Evolutionary conservation across 2,797 vertebrate species (phyloP), one percentile per base, ranked within the genome.

Genomic region (Leptodactylus fallax): DNA sequence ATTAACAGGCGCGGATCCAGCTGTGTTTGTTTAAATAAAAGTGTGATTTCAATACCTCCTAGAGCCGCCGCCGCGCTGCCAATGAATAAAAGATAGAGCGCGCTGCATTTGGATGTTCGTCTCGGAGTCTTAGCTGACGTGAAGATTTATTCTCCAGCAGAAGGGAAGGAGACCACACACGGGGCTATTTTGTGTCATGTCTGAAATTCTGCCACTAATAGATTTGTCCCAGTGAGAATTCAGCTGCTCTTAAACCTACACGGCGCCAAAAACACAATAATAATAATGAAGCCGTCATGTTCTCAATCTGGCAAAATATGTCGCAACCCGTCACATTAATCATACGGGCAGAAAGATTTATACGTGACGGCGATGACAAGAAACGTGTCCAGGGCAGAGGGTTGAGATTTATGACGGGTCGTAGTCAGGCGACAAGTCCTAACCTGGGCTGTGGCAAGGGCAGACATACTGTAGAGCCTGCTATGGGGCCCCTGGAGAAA

Each of bases 11-110:
- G 95, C 93, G 71, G 91, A 95, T 95, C 95, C 95, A 95, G 95
- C 95, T 96, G 95, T 96, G 95, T 95, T 95, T 96, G 95, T 96
- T 96, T 95, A 96, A 96, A 96, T 96, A 96, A 95, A 96, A 95
- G 94, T 95, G 94, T 94, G 94, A 96, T 96, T 95, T 96, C 94
- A 95, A 96, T 95, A 95, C 94, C 94, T 95, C 95, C 95, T 95
- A 94, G 94, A 95, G 95, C 94, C 95, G 94, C 51, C 7, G 51
- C 51, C 51, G 51, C 51, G 51, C 93, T 95, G 94, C 94, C 95
- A 95, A 94, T 95, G 95, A 95, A 95, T 95, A 94, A 95, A 95
- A 95, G 95, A 95, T 95, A 95, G 93, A 91, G 94, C 90, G 93
- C 19, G 92, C 91, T 92, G 93, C 93, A 47, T 53, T 91, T 93